A percentile compares a stretch with the other conserved stretches of the same genome.
Conservation (phyloP, 2,113 vertebrate genomes). For the Onychostruthus taczanowskii region DNA sequence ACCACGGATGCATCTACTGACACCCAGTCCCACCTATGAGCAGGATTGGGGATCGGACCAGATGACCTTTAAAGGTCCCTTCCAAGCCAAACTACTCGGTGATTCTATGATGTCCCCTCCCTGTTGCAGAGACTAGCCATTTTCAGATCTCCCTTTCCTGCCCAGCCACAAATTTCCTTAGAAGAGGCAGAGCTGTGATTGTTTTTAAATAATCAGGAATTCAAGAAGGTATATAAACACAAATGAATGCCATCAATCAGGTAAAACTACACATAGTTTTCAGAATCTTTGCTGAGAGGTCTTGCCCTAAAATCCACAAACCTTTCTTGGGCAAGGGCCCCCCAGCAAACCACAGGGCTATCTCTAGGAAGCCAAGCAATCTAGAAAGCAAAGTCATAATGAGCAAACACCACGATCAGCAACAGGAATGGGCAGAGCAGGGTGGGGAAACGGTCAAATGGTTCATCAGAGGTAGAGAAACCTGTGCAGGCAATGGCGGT, state of each 20-base stretch:
- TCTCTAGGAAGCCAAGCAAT: not conserved
- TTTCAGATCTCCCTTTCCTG: not conserved
- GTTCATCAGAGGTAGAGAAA: not conserved
- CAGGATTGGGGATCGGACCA: not conserved
- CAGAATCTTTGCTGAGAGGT: not conserved
- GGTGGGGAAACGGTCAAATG: not conserved
- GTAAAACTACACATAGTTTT: not conserved
- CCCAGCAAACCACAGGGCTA: not conserved
- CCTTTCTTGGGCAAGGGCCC: not conserved
- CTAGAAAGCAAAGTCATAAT: not conserved
- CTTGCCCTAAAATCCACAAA: not conserved
- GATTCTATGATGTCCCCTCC: not conserved
- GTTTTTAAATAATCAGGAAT: not conserved
- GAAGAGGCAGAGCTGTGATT: not conserved
- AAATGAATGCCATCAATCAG: not conserved
- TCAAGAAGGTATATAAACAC: not conserved
- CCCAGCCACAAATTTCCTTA: not conserved
- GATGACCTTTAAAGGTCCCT: not conserved
- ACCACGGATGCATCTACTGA: not conserved
- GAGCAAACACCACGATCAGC: not conserved
- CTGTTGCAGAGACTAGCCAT: not conserved
- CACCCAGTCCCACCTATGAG: not conserved
- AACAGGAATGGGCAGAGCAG: not conserved
- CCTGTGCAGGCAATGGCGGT: fast-evolving
- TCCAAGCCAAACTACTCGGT: not conserved